Evolutionary conservation across 2,888 invertebrate species (phyloP).

Genomic region (Reticulitermes lucifugus): DNA sequence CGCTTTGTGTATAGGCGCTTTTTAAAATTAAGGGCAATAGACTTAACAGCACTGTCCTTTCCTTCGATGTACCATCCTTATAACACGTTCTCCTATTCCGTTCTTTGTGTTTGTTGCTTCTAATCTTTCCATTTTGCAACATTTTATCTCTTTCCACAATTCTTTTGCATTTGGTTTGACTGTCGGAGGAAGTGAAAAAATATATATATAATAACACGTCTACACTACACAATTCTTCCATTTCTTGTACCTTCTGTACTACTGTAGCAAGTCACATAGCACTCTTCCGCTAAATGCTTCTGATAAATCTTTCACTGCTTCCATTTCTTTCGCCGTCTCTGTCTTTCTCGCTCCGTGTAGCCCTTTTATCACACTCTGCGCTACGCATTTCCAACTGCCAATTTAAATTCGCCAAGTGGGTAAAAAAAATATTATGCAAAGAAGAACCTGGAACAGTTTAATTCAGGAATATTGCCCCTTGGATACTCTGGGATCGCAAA

Average conservation of each 20-base stretch:
- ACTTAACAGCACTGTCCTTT: background rate
- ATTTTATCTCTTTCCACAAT: background rate
- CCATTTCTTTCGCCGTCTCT: background rate
- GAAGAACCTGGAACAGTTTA: background rate
- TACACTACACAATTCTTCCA: slow-evolving; percentile 1
- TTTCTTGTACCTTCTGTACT: background rate
- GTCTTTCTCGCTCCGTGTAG: background rate
- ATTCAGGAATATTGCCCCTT: background rate
- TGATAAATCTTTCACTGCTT: slow-evolving; percentile 1
- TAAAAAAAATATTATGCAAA: slow-evolving; percentile 11
- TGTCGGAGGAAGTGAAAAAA: slow-evolving; percentile 1
- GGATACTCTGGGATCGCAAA: background rate
- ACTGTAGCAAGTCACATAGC: background rate
- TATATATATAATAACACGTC: background rate
- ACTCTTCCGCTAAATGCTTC: background rate
- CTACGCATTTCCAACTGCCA: slow-evolving; percentile 13
- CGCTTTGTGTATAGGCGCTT: background rate
- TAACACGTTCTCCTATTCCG: background rate
- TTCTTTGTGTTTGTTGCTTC: background rate
- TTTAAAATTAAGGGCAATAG: background rate
- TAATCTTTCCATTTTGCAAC: background rate
- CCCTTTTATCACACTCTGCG: background rate
- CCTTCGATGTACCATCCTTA: background rate
- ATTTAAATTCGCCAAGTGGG: slow-evolving; percentile 4
- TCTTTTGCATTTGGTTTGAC: background rate